Conservation (phyloP, 2,113 vertebrate species). For the Archilochus colubris region DNA sequence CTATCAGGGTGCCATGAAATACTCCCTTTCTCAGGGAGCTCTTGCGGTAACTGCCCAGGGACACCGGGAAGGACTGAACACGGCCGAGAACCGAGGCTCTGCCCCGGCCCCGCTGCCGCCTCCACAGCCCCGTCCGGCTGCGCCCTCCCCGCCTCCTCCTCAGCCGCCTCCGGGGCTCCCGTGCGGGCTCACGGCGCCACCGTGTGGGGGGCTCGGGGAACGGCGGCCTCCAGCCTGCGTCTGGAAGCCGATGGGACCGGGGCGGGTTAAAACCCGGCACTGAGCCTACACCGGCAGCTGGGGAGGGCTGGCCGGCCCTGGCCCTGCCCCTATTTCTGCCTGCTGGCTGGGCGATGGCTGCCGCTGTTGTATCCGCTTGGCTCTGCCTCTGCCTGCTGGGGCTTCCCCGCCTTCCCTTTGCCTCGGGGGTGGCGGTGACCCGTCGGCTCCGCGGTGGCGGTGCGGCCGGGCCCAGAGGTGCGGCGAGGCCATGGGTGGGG, state of each 20-base stretch:
- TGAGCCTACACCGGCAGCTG: not conserved
- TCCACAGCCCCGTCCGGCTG: too few relatives aligned
- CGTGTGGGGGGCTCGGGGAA: not conserved
- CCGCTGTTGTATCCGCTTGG: fast-evolving
- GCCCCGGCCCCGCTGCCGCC: too few relatives aligned
- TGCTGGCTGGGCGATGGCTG: not conserved
- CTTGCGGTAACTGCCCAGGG: fast-evolving
- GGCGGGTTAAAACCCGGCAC: not conserved
- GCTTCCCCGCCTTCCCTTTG: not conserved
- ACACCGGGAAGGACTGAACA: not conserved
- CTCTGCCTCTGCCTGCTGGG: fast-evolving
- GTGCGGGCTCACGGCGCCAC: not conserved
- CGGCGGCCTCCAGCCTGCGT: too few relatives aligned
- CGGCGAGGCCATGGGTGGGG: not conserved
- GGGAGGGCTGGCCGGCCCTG: too few relatives aligned
- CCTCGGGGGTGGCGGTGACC: not conserved
- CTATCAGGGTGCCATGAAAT: fast-evolving
- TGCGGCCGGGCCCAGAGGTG: not conserved
- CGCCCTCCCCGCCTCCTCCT: too few relatives aligned
- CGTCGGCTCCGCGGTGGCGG: not conserved
- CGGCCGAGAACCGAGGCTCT: too few relatives aligned
- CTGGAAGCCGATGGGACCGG: not conserved
- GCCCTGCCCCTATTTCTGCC: fast-evolving
- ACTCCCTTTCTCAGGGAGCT: not conserved
- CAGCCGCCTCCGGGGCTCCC: not conserved